phyloP scores from a whole-genome alignment of 2,888 invertebrate genomes.

The Spisula subtruncata region DNA sequence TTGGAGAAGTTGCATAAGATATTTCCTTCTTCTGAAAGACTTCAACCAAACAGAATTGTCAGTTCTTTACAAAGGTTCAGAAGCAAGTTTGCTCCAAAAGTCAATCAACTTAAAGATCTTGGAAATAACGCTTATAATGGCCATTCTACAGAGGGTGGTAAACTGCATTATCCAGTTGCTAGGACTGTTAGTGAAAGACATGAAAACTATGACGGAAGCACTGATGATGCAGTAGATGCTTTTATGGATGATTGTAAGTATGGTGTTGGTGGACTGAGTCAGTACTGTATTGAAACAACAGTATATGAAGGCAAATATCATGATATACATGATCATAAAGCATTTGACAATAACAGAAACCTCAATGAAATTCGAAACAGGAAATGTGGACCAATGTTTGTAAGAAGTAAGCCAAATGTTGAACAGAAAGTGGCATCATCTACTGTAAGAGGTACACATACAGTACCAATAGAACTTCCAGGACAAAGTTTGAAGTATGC shows the following conservation, averaged over 20 bases:
- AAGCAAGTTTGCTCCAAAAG: slow-evolving; percentile 37
- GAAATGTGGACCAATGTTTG: neutral
- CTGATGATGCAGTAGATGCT: neutral
- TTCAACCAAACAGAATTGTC: slow-evolving; percentile 24
- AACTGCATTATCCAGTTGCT: neutral
- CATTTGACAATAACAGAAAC: neutral
- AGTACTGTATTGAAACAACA: neutral
- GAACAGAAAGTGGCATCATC: neutral
- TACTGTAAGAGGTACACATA: no score
- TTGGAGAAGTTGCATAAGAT: slow-evolving; percentile 50
- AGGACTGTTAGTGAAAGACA: neutral
- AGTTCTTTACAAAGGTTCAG: slow-evolving; percentile 54
- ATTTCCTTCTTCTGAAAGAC: slow-evolving; percentile 12
- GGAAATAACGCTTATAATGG: neutral
- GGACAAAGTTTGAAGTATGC: no score
- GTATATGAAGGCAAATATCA: neutral
- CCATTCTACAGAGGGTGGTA: neutral
- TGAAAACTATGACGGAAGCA: neutral
- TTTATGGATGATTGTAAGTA: neutral
- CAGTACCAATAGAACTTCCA: no score
- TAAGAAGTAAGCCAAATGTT: neutral
- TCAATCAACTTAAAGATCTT: neutral
- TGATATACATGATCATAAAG: neutral
- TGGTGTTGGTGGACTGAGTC: neutral
- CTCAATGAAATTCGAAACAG: neutral